phyloP scores from a whole-genome alignment of 2,888 invertebrate genomes.

The Synanthedon formicaeformis region DNA sequence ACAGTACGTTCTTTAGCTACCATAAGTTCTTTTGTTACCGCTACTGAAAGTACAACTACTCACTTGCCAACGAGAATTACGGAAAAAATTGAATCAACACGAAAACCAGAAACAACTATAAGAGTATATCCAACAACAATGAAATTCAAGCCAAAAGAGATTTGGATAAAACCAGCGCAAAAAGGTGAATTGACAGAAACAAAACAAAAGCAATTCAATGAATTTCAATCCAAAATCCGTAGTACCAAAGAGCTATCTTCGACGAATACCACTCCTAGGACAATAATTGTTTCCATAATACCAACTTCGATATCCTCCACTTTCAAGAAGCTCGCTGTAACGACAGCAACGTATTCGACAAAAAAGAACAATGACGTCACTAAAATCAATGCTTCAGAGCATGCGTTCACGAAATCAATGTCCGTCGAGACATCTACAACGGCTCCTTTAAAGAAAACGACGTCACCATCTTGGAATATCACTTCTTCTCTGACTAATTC shows the following conservation, averaged over 20 bases:
- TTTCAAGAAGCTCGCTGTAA: constrained; percentile 55
- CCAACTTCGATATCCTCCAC: constrained; percentile 58
- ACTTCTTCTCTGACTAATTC: constrained; percentile 1
- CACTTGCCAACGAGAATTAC: constrained; percentile 10
- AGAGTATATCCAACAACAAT: constrained; percentile 36
- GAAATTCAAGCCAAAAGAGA: constrained; percentile 60
- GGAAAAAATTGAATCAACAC: constrained; percentile 23
- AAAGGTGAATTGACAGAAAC: constrained; percentile 57
- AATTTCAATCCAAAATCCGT: constrained; percentile 27
- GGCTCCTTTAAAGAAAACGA: constrained; percentile 7
- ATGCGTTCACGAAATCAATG: constrained; percentile 38
- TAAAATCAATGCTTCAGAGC: constrained; percentile 23
- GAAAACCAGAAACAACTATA: constrained; percentile 32
- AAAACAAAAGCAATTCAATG: constrained; percentile 34
- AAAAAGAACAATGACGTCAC: constrained; percentile 26
- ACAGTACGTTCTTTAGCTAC: too few relatives aligned
- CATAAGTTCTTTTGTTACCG: constrained; percentile 3
- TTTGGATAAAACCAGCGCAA: constrained; percentile 62
- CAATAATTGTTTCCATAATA: constrained; percentile 62
- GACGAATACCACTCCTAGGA: constrained; percentile 50
- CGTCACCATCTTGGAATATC: neutral
- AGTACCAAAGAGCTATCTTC: constrained; percentile 29
- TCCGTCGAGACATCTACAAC: constrained; percentile 23
- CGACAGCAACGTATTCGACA: constrained; percentile 34
- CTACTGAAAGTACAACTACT: constrained; percentile 10